Base-by-base conservation (phyloP, 1,140 invertebrate genomes). In the Cydia fagiglandana region DNA sequence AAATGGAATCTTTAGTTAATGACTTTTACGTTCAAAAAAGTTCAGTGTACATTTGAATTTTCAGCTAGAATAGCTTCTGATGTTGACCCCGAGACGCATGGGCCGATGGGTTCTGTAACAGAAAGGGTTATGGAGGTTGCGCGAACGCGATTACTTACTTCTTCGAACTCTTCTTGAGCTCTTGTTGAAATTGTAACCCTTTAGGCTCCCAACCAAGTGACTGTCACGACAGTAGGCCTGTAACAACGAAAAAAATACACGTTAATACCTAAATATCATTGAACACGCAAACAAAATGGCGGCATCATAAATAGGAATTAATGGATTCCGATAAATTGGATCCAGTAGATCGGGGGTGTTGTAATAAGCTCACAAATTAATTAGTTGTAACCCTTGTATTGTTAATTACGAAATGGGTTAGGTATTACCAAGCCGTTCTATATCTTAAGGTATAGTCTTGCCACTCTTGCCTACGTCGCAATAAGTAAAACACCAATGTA, bases 91-190 rank as follows among this genome's bases (percentile, higher is more conserved):
- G 20, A 24, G 56, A 61, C 20, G 9, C 20, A 24, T 12, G 56
- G 56, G 73, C 76, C 79, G 77, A 24, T 41, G 34, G 38, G 77
- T 76, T 87, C 89, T 87, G 70, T 78, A 89, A 91, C 88, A 91
- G 75, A 89, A 64, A 78, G 34, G 61, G 38, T 75, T 68, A 73
- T 38, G 38, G 64, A 74, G 76, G n/a, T 79, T 81, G 79, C 77
- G 78, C 78, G 83, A 86, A 88, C 86, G 88, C 81, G 64, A 79
- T 81, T 86, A 92, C 91, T 92, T 86, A 92, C 91, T 90, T 92
- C 78, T 79, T 91, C 87, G 89, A 92, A 91, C 89, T 92, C 91
- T 84, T 91, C 88, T 83, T 83, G 90, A 93, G 89, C 84, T 85
- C 90, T 87, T 86, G 87, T 80, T 82, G 91, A 91, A 92, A 91